phyloP scores from a whole-genome alignment of 2,888 invertebrate species.

The Fragum fragum region DNA sequence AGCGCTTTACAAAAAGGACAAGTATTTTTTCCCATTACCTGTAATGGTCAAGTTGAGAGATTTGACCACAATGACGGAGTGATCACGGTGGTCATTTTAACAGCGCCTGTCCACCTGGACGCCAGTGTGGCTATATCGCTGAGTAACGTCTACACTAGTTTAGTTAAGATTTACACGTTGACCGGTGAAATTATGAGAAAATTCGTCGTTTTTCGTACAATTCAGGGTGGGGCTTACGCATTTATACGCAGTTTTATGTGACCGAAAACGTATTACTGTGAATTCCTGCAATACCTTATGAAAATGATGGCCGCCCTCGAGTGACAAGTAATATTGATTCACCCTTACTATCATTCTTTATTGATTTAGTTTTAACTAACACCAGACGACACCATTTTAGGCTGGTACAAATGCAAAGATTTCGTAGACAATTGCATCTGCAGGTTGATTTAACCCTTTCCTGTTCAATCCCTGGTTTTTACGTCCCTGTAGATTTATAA shows the following conservation, averaged over 20 bases:
- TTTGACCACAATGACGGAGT: slow-evolving; percentile 57
- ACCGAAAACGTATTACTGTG: slow-evolving; percentile 16
- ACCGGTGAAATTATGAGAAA: slow-evolving; percentile 31
- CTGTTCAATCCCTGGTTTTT: no score
- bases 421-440: no score
- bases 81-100: slow-evolving; percentile 45
- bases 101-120: slow-evolving; percentile 62
- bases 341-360: not conserved
- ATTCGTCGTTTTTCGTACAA: slow-evolving; percentile 1
- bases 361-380: no score
- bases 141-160: slow-evolving; percentile 24
- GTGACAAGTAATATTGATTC: slow-evolving; percentile 16
- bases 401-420: no score
- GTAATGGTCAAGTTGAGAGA: not conserved
- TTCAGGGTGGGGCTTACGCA: slow-evolving; percentile 21
- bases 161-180: slow-evolving; percentile 25
- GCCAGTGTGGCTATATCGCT: slow-evolving; percentile 51
- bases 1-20: slow-evolving; percentile 16
- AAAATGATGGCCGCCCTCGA: slow-evolving; percentile 13
- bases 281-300: slow-evolving; percentile 15
- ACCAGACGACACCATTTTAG: no score
- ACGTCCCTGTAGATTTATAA: no score
- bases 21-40: not conserved
- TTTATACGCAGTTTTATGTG: slow-evolving; percentile 21
- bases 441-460: no score